phyloP scores from a whole-genome alignment of 1,140 invertebrate species.

The Drosophila bipectinata region DNA sequence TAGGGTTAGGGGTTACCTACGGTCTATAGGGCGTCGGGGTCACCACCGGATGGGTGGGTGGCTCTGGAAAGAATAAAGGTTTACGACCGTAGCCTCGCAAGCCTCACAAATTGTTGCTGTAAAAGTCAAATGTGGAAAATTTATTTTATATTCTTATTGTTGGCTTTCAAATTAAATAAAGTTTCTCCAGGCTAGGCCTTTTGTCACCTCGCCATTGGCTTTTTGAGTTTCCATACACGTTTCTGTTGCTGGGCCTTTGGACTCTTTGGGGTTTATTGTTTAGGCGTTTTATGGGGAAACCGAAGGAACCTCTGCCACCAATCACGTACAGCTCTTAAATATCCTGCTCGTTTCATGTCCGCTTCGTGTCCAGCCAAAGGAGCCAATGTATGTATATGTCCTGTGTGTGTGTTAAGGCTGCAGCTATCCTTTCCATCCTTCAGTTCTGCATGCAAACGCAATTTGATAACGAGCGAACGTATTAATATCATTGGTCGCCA shows the following conservation, averaged over 20 bases:
- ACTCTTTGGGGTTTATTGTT: constrained; percentile 60
- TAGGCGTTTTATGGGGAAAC: constrained; percentile 58
- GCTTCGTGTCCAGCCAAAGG: constrained; percentile 58
- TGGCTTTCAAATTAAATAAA: constrained; percentile 80
- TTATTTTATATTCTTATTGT: constrained; percentile 71
- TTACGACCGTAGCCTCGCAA: constrained; percentile 56
- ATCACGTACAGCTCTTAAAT: constrained; percentile 75
- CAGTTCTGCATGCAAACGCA: constrained; percentile 80
- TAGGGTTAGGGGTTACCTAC: constrained; percentile 6
- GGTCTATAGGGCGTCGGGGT: constrained; percentile 2
- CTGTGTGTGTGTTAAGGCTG: not conserved
- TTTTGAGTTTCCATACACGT: constrained; percentile 69
- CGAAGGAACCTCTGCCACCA: constrained; percentile 42
- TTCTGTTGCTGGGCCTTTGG: not conserved
- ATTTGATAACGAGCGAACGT: constrained; percentile 83
- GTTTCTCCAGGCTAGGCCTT: constrained; percentile 50
- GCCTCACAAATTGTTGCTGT: constrained; percentile 71
- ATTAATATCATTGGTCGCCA: constrained; percentile 82
- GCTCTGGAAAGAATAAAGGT: constrained; percentile 21
- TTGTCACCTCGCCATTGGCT: constrained; percentile 63
- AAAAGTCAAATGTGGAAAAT: constrained; percentile 81
- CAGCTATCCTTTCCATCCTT: constrained; percentile 40
- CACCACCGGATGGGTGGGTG: constrained; percentile 4
- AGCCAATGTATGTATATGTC: not conserved
- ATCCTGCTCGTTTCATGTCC: constrained; percentile 76